These are phyloP conservation scores for Penaeus monodon DNA, from an alignment of 2,888 invertebrate species.

Conservation along the genomic window DNA sequence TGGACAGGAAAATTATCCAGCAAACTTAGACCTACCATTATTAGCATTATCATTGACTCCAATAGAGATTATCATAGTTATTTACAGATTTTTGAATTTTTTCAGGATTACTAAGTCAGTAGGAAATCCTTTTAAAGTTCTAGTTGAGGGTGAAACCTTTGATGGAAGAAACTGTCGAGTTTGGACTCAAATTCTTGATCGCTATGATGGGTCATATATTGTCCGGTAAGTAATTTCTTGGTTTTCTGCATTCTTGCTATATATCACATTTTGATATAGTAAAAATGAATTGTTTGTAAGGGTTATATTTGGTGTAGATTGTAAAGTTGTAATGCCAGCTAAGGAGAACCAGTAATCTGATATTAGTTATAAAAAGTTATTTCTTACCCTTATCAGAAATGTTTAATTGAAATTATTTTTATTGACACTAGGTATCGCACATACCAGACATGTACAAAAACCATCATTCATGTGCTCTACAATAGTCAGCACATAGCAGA, in stretches of 20 bases:
- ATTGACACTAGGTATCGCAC: constrained; percentile 78
- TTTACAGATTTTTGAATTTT: constrained; percentile 62
- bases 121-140: constrained; percentile 71
- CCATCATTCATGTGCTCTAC: constrained; percentile 79
- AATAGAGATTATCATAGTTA: too few species aligned
- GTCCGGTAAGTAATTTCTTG: constrained; percentile 69
- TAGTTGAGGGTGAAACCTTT: constrained; percentile 75
- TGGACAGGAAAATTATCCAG: too few species aligned
- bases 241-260: neutral
- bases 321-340: too few species aligned
- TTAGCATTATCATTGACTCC: too few species aligned
- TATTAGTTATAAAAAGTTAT: too few species aligned
- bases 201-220: constrained; percentile 86
- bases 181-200: constrained; percentile 83
- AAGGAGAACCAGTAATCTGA: too few species aligned
- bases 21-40: too few species aligned
- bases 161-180: constrained; percentile 77
- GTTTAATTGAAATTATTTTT: too few species aligned
- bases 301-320: too few species aligned
- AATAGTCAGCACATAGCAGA: constrained; percentile 76
- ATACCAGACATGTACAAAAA: constrained; percentile 80
- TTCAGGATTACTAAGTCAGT: constrained; percentile 75
- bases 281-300: too few species aligned
- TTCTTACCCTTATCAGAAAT: too few species aligned
- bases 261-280: neutral